Percentiles rank a stretch among this genome's conserved stretches.
Evolutionary conservation across 64 coral and sea anemone species (phyloP).

Genomic region (Anthopleura sola): DNA sequence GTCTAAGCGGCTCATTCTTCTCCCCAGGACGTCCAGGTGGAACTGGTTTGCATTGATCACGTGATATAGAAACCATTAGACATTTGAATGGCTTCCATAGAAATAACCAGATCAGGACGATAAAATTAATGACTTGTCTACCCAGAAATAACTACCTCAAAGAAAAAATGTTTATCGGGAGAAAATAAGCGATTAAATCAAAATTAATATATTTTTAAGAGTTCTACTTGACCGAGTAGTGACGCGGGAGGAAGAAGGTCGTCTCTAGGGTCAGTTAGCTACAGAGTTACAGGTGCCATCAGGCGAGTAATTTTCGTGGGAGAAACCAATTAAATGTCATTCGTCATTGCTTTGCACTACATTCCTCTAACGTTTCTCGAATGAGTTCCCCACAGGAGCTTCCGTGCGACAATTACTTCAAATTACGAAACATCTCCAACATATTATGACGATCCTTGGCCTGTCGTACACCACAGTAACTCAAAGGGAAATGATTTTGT

Average conservation of each 20-base stretch:
- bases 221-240: not conserved
- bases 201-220: not conserved
- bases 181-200: conserved; percentile 2
- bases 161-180: not conserved
- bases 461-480: not conserved
- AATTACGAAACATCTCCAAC: not conserved
- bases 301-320: not conserved
- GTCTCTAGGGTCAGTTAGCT: not conserved
- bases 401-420: not conserved
- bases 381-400: not conserved
- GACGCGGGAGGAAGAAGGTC: not conserved
- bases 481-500: not conserved
- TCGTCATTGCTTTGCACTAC: not conserved
- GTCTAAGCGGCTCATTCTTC: not conserved
- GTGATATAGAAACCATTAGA: not conserved
- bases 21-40: not conserved
- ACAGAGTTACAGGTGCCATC: not conserved
- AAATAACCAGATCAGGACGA: not conserved
- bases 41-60: not conserved
- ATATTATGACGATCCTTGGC: conserved; percentile 1
- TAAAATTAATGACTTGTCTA: not conserved
- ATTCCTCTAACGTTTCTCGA: not conserved
- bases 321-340: not conserved
- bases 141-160: not conserved
- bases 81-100: not conserved